These are phyloP conservation scores for Spodoptera litura DNA, from an alignment of 1,140 invertebrate genomes.

Conservation along the genomic window DNA sequence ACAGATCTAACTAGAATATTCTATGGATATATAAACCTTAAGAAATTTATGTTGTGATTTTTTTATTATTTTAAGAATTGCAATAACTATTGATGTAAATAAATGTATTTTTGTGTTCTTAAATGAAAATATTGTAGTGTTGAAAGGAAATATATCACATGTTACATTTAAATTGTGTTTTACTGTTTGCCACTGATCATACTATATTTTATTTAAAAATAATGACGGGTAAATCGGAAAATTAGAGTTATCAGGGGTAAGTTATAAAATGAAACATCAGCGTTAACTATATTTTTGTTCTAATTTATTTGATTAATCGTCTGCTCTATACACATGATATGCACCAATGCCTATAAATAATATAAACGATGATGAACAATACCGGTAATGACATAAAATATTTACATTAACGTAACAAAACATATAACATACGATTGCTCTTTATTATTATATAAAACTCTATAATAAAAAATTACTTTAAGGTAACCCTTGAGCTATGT, in stretches of 20 bases:
- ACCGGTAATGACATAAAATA: constrained; percentile 71
- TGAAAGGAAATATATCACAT: constrained; percentile 72
- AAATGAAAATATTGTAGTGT: constrained; percentile 67
- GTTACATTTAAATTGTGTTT: constrained; percentile 56
- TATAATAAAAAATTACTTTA: constrained; percentile 52
- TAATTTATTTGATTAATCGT: constrained; percentile 86
- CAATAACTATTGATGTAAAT: constrained; percentile 67
- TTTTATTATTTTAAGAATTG: constrained; percentile 56
- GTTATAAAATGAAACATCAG: constrained; percentile 67
- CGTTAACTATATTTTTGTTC: constrained; percentile 77
- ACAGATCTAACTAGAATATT: constrained; percentile 36
- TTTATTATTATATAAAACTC: constrained; percentile 61
- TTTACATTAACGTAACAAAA: constrained; percentile 70
- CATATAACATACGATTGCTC: constrained; percentile 62
- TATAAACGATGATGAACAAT: constrained; percentile 78
- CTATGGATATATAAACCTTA: constrained; percentile 37
- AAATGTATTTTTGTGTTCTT: constrained; percentile 61
- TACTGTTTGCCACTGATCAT: neutral
- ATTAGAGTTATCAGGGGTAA: too few species aligned
- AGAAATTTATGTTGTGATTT: constrained; percentile 64
- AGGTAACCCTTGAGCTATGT: constrained; percentile 59
- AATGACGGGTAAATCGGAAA: too few species aligned
- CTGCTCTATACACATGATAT: constrained; percentile 85
- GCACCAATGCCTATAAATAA: constrained; percentile 85
- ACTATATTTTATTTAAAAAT: too few species aligned